A percentile compares a stretch with the other conserved stretches of the same genome.
These are phyloP conservation scores for Carollia perspicillata DNA, from an alignment of 2,113 vertebrate genomes.

Conservation along the genomic window DNA sequence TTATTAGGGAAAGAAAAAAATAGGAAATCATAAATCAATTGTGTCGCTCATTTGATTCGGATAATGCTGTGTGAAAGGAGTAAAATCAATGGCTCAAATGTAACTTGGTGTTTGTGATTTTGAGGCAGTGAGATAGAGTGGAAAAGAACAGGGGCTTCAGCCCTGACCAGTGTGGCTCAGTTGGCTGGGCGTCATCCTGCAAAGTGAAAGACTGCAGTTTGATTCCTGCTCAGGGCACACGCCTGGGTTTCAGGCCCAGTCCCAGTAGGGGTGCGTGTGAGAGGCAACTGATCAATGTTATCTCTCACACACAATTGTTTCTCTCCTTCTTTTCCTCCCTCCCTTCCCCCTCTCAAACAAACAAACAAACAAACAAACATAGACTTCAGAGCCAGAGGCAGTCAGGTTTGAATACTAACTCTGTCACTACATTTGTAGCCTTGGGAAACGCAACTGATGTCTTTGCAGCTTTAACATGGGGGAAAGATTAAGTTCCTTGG, in stretches of 20 bases:
- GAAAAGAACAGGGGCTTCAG: background rate
- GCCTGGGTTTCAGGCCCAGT: too few relatives aligned
- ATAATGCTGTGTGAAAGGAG: background rate
- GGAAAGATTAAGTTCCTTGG: background rate
- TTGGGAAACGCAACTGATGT: background rate
- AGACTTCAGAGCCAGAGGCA: background rate
- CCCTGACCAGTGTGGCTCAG: too few relatives aligned
- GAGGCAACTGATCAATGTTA: too few relatives aligned
- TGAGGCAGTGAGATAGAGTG: background rate
- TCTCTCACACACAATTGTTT: too few relatives aligned
- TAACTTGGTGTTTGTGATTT: background rate
- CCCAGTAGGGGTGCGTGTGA: too few relatives aligned
- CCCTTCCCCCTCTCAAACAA: too few relatives aligned
- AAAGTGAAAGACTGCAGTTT: too few relatives aligned
- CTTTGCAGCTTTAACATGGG: background rate
- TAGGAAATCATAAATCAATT: background rate
- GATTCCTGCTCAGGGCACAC: too few relatives aligned
- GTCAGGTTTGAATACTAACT: background rate
- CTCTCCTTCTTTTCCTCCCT: too few relatives aligned
- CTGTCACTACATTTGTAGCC: background rate
- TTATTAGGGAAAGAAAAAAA: background rate
- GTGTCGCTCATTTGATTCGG: background rate
- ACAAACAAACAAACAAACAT: too few relatives aligned
- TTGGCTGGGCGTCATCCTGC: too few relatives aligned
- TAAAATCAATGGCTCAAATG: background rate